Evolutionary conservation across 2,797 vertebrate genomes (phyloP).

Genomic region (Melopsittacus undulatus): DNA sequence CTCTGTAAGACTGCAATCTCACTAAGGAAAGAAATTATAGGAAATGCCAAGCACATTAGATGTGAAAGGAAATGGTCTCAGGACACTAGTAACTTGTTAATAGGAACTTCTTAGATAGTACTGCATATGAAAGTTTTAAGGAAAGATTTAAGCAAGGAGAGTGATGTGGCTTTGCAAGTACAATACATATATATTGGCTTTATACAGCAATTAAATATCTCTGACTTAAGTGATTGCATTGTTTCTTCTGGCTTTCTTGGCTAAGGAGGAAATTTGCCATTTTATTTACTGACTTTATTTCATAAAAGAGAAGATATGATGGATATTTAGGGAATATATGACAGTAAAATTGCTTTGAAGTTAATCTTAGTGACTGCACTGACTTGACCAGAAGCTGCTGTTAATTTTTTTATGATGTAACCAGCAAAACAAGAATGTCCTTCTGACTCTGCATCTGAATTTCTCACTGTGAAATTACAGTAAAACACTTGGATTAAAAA

Average conservation of each 20-base stretch:
- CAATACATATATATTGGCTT: neutral
- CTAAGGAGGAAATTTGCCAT: neutral
- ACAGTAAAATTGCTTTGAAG: neutral
- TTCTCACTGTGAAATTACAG: slow-evolving; percentile 13
- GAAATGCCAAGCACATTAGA: neutral
- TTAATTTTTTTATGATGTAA: neutral
- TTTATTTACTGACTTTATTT: neutral
- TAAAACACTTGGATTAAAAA: slow-evolving; percentile 33
- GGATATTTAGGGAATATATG: neutral
- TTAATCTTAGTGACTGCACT: neutral
- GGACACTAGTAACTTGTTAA: neutral
- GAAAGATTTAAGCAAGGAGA: neutral
- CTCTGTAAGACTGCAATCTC: neutral
- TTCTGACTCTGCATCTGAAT: neutral
- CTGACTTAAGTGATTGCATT: neutral
- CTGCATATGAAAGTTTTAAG: neutral
- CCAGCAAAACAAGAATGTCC: neutral
- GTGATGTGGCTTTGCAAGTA: neutral
- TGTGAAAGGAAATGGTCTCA: neutral
- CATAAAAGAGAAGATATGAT: neutral
- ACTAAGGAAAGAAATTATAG: neutral
- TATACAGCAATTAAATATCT: neutral
- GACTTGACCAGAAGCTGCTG: neutral
- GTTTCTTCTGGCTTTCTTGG: neutral
- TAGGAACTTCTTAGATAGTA: neutral